Base-by-base conservation (phyloP, 1,140 invertebrate genomes). In the Pogonomyrmex californicus region DNA sequence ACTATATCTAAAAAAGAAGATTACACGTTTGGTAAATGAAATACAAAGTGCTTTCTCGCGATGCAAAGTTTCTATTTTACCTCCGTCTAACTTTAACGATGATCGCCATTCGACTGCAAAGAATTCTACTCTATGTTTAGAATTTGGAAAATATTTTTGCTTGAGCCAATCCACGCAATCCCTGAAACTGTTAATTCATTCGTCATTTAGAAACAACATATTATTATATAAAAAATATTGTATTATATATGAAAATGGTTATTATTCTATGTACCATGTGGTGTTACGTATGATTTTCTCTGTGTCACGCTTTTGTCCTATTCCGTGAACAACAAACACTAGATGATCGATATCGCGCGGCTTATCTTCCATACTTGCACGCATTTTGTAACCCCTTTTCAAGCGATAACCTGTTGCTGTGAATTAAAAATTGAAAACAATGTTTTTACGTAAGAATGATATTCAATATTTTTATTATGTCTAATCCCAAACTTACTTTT, bases 281-380 rank as follows among this genome's bases (percentile, higher is more conserved):
- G 97, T 97, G 89, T 97, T 97, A 83, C 96, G 96, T 79, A 97
- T 96, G 88, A 98, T 97, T 92, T 97, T 96, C 49, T 96, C 96
- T 47, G 96, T 97, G 91, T 97, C 97, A 95, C 97, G 97, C 93
- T 97, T 97, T 93, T 97, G 97, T 41, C 97, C 97, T 86, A 98
- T 97, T 86, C 97, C 97, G 94, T 98, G 97, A 79, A 98, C 96
- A 49, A 98, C 97, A 95, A 98, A 98, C 14, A 98, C 97, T 76
- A 98, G 94, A 94, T 98, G 97, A 73, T 96, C 96, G 79, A 98
- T 97, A 92, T 97, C 97, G n/a, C 96, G 95, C 4, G 96, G 97
- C 90, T 97, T 97, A 91, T 97, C 97, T 70, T 96, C 96, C 77
- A 95, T 94, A 17, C 92, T 93, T 47, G 96, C 96, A 54, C 92